Conservation (phyloP, 1,140 invertebrate species). For the Ladona fulva region DNA sequence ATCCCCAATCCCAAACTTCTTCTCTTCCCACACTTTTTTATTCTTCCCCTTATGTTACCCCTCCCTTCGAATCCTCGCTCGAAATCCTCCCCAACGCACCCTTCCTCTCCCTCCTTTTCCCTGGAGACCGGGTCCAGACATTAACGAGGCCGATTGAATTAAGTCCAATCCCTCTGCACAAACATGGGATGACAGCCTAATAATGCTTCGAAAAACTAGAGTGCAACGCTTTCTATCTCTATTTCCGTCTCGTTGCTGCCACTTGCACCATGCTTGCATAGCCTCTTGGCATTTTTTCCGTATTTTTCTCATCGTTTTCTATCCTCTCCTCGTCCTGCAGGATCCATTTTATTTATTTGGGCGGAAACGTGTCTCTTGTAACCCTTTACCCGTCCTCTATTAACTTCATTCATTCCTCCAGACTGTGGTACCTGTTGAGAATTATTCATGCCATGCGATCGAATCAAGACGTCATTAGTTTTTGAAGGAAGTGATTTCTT, state of each 20-base stretch:
- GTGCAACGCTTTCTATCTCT: not conserved
- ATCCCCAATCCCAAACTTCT: not conserved
- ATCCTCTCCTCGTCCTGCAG: not conserved
- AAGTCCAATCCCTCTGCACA: slow-evolving; percentile 24
- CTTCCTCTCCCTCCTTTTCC: slow-evolving; percentile 14
- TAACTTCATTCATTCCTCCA: too few species aligned
- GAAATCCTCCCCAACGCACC: not conserved
- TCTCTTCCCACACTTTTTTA: not conserved
- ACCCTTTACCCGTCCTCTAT: too few species aligned
- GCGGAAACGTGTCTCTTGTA: too few species aligned
- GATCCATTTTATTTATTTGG: too few species aligned
- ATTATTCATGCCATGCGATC: too few species aligned
- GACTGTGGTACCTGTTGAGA: too few species aligned
- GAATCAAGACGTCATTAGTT: too few species aligned
- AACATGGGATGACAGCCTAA: slow-evolving; percentile 25
- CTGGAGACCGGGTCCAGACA: slow-evolving; percentile 16
- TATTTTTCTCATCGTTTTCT: not conserved
- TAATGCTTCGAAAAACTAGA: slow-evolving; percentile 19
- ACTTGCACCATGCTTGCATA: not conserved
- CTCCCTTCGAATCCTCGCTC: not conserved
- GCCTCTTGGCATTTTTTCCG: not conserved
- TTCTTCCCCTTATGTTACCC: not conserved
- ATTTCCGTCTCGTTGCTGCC: not conserved
- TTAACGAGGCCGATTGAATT: slow-evolving; percentile 26
- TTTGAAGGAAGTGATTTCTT: too few species aligned